Percentiles rank a stretch among this genome's conserved stretches.
Conservation (phyloP, 2,888 invertebrate species). For the Hirtodrosophila duncani region DNA sequence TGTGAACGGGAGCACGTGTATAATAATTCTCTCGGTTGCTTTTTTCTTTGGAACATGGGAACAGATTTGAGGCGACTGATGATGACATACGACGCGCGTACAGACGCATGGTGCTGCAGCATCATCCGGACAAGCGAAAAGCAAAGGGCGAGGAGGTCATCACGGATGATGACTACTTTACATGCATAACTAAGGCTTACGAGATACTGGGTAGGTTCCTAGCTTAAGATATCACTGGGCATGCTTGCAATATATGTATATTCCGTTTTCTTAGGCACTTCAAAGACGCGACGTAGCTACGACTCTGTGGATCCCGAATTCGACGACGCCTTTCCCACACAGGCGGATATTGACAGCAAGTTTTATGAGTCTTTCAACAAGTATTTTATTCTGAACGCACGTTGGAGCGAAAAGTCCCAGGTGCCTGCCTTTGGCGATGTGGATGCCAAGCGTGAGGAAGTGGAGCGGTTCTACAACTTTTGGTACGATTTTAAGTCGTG, state of each 20-base stretch:
- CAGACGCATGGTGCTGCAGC: constrained; percentile 91
- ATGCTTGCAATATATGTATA: background rate
- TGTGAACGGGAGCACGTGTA: constrained; percentile 41
- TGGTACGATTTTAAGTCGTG: constrained; percentile 99
- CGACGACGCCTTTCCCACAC: constrained; percentile 90
- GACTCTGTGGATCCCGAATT: constrained; percentile 98
- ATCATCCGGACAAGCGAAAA: constrained; percentile 99
- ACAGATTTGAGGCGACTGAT: constrained; percentile 90
- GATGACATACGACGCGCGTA: constrained; percentile 97
- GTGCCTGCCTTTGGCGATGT: constrained; percentile 89
- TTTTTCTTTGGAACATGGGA: constrained; percentile 70
- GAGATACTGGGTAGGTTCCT: constrained; percentile 87
- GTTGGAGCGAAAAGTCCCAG: constrained; percentile 94
- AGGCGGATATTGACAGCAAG: constrained; percentile 86
- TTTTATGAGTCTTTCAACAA: constrained; percentile 85
- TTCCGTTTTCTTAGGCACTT: constrained; percentile 81
- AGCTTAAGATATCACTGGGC: no score
- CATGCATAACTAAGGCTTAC: constrained; percentile 98
- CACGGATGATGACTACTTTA: constrained; percentile 97
- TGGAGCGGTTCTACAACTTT: constrained; percentile 96
- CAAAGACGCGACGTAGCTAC: constrained; percentile 90
- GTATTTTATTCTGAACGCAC: constrained; percentile 87
- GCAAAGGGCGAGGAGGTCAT: constrained; percentile 91
- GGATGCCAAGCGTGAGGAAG: constrained; percentile 88
- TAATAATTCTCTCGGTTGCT: constrained; percentile 6